A percentile compares a stretch with the other conserved stretches of the same genome.
phyloP scores from a whole-genome alignment of 64 coral and sea anemone species.

The Actinia tenebrosa region DNA sequence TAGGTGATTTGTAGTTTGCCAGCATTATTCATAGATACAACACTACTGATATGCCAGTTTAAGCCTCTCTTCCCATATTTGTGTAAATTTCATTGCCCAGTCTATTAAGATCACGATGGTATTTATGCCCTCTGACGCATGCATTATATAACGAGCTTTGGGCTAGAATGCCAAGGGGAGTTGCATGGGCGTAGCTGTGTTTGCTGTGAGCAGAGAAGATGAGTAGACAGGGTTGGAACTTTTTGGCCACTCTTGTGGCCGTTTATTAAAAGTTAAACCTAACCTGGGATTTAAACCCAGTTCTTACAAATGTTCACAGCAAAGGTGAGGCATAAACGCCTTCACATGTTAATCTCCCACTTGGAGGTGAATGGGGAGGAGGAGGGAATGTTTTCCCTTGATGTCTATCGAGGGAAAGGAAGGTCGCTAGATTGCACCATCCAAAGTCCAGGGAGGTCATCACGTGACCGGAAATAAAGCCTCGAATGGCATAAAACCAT shows the following conservation, averaged over 20 bases:
- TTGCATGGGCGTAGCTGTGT: no score
- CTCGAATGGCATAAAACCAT: constrained; percentile 15
- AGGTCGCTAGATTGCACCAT: not conserved
- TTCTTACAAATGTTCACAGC: no score
- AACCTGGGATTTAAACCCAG: no score
- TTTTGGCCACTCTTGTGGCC: constrained; percentile 13
- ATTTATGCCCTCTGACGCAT: not conserved
- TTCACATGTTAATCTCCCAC: not conserved
- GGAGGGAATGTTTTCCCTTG: not conserved
- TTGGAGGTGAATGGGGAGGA: not conserved
- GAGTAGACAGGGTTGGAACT: not conserved
- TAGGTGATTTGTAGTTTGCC: constrained; percentile 15
- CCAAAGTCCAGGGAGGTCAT: not conserved
- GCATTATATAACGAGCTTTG: no score
- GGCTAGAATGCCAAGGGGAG: no score
- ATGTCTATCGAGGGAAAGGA: not conserved
- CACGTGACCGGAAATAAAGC: constrained; percentile 11
- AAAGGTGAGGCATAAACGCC: no score
- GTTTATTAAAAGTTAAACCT: no score
- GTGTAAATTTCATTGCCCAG: constrained; percentile 44
- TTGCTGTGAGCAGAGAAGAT: no score
- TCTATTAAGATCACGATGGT: constrained; percentile 7
- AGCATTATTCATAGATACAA: not conserved
- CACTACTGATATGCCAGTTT: constrained; percentile 35
- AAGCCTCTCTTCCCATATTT: constrained; percentile 26